Evolutionary conservation across 2,888 invertebrate species (phyloP).

Genomic region (Kuschelorhynchus macadamiae): DNA sequence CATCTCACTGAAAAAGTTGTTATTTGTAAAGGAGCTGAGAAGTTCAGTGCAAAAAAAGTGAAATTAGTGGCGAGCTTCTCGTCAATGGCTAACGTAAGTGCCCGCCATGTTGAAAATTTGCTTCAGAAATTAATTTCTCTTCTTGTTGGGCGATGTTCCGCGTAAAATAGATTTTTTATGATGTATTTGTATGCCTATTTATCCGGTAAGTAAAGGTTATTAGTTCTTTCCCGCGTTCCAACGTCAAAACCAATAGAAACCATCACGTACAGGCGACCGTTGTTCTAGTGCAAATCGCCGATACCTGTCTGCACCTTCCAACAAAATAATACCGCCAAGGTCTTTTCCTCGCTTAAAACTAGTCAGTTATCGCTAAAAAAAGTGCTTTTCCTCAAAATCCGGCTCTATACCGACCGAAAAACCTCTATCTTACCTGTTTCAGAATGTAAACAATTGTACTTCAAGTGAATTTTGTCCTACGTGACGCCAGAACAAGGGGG

Average conservation of each 20-base stretch:
- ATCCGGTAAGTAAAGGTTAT: constrained; percentile 67
- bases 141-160: constrained; percentile 52
- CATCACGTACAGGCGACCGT: constrained; percentile 64
- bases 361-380: constrained; percentile 9
- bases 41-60: constrained; percentile 53
- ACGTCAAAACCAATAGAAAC: constrained; percentile 65
- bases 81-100: constrained; percentile 68
- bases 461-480: constrained; percentile 26
- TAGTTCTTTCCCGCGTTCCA: constrained; percentile 70
- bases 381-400: constrained; percentile 24
- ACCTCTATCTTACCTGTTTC: constrained; percentile 7
- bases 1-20: constrained; percentile 27
- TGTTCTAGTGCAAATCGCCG: constrained; percentile 55
- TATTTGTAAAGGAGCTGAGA: constrained; percentile 36
- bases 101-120: constrained; percentile 80
- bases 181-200: constrained; percentile 69
- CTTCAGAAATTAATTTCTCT: constrained; percentile 63
- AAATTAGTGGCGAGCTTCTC: constrained; percentile 66
- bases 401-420: constrained; percentile 17
- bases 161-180: constrained; percentile 57
- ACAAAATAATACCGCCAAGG: constrained; percentile 41
- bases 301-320: constrained; percentile 44
- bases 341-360: constrained; percentile 21
- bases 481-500: constrained; percentile 26
- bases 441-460: constrained; percentile 38